These are phyloP conservation scores for Popillia japonica DNA, from an alignment of 1,140 invertebrate genomes.

Conservation along the genomic window DNA sequence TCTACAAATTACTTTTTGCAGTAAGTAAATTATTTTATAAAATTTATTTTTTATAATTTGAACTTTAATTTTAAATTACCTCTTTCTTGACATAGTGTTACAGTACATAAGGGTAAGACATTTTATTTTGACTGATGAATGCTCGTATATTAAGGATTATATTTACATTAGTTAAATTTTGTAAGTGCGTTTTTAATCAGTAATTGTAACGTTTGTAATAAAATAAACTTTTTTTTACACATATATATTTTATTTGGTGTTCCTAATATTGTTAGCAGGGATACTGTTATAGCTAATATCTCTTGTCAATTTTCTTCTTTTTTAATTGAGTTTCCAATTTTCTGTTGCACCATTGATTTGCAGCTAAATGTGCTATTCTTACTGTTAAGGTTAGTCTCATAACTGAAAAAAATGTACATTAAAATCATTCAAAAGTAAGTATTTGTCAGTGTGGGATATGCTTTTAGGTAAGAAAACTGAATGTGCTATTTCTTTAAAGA, in stretches of 20 bases:
- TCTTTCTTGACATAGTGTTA: too few relatives aligned
- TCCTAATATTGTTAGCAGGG: background rate
- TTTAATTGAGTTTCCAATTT: slow-evolving; percentile 35
- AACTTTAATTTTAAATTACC: too few relatives aligned
- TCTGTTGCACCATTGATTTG: slow-evolving; percentile 37
- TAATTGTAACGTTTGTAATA: background rate
- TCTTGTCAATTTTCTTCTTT: background rate
- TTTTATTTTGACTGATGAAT: background rate
- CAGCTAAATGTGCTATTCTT: slow-evolving; percentile 33
- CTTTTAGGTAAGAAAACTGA: too few relatives aligned
- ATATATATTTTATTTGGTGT: slow-evolving; percentile 2
- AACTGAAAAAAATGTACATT: slow-evolving; percentile 30
- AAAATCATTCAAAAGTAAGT: too few relatives aligned
- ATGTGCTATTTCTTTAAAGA: too few relatives aligned
- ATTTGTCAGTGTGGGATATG: too few relatives aligned
- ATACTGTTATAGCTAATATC: background rate
- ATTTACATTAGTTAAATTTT: slow-evolving; percentile 10
- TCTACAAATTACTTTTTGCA: too few relatives aligned
- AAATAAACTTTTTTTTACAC: background rate
- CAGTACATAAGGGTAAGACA: background rate
- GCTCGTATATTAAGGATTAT: background rate
- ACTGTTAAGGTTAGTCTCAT: slow-evolving; percentile 17
- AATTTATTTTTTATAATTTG: too few relatives aligned
- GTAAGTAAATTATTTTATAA: too few relatives aligned
- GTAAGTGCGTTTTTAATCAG: background rate